These are phyloP conservation scores for Anoplius nigerrimus DNA, from an alignment of 2,888 invertebrate species.

Conservation along the genomic window DNA sequence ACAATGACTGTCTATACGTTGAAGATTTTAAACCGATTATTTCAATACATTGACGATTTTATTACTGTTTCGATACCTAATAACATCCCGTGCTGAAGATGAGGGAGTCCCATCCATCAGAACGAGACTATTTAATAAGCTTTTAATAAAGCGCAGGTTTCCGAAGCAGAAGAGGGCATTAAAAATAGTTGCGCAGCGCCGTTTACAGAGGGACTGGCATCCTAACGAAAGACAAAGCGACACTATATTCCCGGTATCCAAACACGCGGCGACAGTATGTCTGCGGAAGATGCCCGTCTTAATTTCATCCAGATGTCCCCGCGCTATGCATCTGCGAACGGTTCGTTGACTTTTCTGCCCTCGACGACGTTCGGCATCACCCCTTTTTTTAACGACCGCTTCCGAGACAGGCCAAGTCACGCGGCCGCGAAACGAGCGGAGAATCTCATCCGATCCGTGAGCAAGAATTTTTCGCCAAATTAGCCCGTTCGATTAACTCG, in stretches of 20 bases:
- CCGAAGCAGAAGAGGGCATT: too few species aligned
- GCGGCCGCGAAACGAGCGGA: too few species aligned
- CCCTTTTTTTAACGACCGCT: constrained; percentile 46
- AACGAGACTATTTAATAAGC: too few species aligned
- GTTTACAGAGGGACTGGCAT: background rate
- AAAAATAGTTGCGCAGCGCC: too few species aligned
- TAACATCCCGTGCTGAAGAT: too few species aligned
- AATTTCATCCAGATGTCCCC: constrained; percentile 61
- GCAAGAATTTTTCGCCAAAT: constrained; percentile 30
- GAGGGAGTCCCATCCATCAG: too few species aligned
- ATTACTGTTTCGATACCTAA: too few species aligned
- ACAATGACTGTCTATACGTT: too few species aligned
- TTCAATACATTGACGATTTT: too few species aligned
- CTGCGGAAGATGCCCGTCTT: constrained; percentile 53
- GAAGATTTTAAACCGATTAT: too few species aligned
- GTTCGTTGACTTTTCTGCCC: constrained; percentile 58
- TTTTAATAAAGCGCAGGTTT: too few species aligned
- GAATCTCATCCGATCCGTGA: background rate
- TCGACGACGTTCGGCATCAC: constrained; percentile 28
- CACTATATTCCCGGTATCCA: constrained; percentile 30
- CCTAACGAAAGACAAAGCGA: constrained; percentile 15
- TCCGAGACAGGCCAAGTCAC: constrained; percentile 35
- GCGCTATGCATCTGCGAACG: constrained; percentile 41
- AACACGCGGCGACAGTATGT: constrained; percentile 48
- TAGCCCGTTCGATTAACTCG: constrained; percentile 12